Conservation (phyloP, 2,113 vertebrate genomes). For the Coptodon bakossiorum region DNA sequence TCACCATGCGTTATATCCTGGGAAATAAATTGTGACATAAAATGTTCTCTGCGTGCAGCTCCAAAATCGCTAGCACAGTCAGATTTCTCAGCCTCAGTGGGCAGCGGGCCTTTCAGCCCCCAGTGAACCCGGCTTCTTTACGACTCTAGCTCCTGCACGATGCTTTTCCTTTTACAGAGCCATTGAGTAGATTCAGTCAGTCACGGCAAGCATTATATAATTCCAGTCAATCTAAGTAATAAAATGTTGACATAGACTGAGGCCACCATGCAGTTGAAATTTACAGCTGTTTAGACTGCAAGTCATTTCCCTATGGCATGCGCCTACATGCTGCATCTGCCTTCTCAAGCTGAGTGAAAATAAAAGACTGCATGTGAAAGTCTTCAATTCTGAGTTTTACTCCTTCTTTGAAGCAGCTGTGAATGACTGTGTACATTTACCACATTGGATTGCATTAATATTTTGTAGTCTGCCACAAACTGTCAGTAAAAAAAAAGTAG, state of each 20-base stretch:
- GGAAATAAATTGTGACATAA: constrained; percentile 37
- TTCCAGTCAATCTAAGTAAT: constrained; percentile 66
- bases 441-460: background rate
- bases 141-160: background rate
- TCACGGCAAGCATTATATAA: constrained; percentile 54
- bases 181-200: constrained; percentile 54
- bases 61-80: constrained; percentile 23
- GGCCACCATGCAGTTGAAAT: constrained; percentile 34
- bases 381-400: constrained; percentile 14
- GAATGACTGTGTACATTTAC: constrained; percentile 23
- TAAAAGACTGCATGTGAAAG: background rate
- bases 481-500: background rate
- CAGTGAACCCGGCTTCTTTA: constrained; percentile 44
- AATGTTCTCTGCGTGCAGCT: constrained; percentile 14
- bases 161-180: constrained; percentile 40
- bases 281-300: constrained; percentile 56
- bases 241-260: constrained; percentile 54
- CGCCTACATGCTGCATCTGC: constrained; percentile 5
- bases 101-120: constrained; percentile 2
- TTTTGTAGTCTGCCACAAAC: background rate
- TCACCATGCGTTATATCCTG: constrained; percentile 18
- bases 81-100: constrained; percentile 9
- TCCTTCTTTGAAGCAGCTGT: background rate
- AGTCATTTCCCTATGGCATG: constrained; percentile 27
- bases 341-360: background rate